Evolutionary conservation across 2,888 invertebrate genomes (phyloP), one percentile per base, ranked within the genome.

Genomic region (Gerris lacustris): DNA sequence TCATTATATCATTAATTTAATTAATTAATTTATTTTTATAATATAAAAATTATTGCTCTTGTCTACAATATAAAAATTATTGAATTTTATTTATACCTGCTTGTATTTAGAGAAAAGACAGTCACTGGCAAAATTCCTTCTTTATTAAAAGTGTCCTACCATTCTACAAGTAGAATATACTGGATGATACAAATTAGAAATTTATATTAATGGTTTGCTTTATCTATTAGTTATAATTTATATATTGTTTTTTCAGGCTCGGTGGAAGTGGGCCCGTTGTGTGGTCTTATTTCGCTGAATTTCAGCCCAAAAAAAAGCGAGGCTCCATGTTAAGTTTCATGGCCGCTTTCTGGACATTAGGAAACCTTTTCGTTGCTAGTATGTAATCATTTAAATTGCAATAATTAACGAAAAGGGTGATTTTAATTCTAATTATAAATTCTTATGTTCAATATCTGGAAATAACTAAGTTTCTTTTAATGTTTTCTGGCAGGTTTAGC

Each of bases 281-380:
- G 81, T 95, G 94, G 92, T 92, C 94, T 43, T 95, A 95, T 82
- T 95, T 93, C 81, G 92, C 93, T 73, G 95, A 95, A 82, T 95
- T 95, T 81, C 94, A 95, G 82, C 94, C 94, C 71, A 93, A 92
- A 82, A 85, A 89, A 76, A 92, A 91, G 79, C 86, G 95, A 76
- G 95, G 95, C 69, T 90, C 92, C 70, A 94, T 94, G 94, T 83
- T 95, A 77, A 93, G 93, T 77, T 91, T 92, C 80, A 91, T 95
- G 89, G 94, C 95, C 72, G 94, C 94, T 69, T 95, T 94, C 82
- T 95, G 95, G 95, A 95, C 95, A 72, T 86, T 94, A 77, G 95
- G 95, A 76, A 94, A 94, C 80, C 84, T 95, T 76, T 90, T 94
- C 79, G 94, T 94, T 71, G 94, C 95, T 76, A 92, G 94, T 80